phyloP scores from a whole-genome alignment of 2,113 vertebrate species.

The Sylvilagus bachmani region DNA sequence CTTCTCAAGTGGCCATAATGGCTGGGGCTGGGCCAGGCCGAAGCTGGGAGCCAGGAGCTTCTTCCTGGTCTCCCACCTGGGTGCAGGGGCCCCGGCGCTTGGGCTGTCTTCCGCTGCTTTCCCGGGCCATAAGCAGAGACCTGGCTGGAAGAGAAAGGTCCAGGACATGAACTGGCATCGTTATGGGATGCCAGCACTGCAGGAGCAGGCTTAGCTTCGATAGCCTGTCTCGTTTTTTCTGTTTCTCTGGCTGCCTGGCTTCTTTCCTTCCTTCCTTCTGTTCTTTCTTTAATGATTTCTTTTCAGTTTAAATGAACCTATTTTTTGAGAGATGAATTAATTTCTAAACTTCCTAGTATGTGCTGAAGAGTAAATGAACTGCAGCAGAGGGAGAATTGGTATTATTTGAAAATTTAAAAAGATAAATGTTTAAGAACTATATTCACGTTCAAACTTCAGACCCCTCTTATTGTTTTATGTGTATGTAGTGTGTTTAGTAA shows the following conservation, averaged over 20 bases:
- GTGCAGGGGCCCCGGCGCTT: no score
- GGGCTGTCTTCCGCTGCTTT: no score
- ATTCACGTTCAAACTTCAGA: neutral
- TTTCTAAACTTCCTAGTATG: neutral
- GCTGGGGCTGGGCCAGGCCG: no score
- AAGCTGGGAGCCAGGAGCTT: no score
- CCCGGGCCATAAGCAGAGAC: no score
- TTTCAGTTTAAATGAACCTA: constrained; percentile 17
- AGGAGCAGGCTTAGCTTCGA: no score
- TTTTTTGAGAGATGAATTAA: neutral
- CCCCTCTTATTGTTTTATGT: neutral
- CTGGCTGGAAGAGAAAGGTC: no score
- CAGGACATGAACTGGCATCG: no score
- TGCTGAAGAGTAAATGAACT: neutral
- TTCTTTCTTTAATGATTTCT: neutral
- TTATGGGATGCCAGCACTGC: no score
- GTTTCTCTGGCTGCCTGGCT: neutral
- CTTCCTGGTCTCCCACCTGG: no score
- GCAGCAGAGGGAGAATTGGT: neutral
- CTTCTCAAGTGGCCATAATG: no score
- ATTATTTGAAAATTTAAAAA: neutral
- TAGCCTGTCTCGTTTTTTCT: no score
- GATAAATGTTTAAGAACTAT: constrained; percentile 1
- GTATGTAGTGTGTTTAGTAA: neutral
- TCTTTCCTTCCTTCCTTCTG: neutral